Percentiles rank a stretch among this genome's conserved stretches.
phyloP scores from a whole-genome alignment of 1,140 invertebrate genomes.

The Euwallacea similis region DNA sequence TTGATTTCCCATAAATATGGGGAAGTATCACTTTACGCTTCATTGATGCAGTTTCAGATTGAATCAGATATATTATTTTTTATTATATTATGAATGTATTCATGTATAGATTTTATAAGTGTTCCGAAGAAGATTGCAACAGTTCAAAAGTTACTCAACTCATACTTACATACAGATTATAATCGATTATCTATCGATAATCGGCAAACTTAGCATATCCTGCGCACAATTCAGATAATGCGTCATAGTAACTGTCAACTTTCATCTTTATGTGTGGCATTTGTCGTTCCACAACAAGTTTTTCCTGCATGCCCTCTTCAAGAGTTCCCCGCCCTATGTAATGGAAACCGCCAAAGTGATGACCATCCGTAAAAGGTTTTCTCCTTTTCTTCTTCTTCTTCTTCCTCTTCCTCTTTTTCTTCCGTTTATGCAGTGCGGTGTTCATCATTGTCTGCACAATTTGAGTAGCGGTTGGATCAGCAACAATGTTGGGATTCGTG shows the following conservation, averaged over 20 bases:
- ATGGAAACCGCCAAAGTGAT: not conserved
- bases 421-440: constrained; percentile 18
- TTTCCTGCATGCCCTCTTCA: too few relatives aligned
- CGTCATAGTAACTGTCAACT: constrained; percentile 2
- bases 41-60: not conserved
- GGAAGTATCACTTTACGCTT: constrained; percentile 19
- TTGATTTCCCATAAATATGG: constrained; percentile 5
- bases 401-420: constrained; percentile 14
- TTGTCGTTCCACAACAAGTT: not conserved
- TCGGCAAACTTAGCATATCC: constrained; percentile 1
- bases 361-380: constrained; percentile 1
- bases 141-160: too few relatives aligned
- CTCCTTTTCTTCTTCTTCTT: constrained; percentile 44
- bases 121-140: too few relatives aligned
- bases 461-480: constrained; percentile 27
- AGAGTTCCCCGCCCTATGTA: too few relatives aligned
- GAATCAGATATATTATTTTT: too few relatives aligned
- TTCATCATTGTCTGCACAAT: constrained; percentile 33
- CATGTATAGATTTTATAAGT: too few relatives aligned
- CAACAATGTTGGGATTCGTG: constrained; percentile 52
- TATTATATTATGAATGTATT: too few relatives aligned
- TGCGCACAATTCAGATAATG: not conserved
- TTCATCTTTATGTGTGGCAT: not conserved
- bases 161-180: too few relatives aligned
- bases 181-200: too few relatives aligned